Evolutionary conservation across 2,113 vertebrate genomes (phyloP), one percentile per base, ranked within the genome.

Genomic region (Mus pahari): DNA sequence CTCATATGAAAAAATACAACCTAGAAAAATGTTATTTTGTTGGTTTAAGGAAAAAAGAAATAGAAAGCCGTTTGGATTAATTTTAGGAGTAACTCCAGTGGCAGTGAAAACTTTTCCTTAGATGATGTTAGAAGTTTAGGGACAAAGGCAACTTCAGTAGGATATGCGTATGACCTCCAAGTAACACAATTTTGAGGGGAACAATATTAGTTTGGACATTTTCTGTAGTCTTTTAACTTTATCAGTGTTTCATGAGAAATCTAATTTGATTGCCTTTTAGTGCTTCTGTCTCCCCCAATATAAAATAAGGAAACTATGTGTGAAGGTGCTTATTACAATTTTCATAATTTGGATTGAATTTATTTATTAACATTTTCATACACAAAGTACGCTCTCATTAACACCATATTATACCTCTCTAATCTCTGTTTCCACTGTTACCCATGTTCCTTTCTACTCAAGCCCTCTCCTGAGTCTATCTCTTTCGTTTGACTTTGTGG

Each of bases 21-120:
- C 39, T 73, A 86, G 91, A 36, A 62, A 92, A 94, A 90, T 93
- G 48, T 62, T 50, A 50, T 70, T 94, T 91, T 92, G 31, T 78
- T 73, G 22, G 22, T 33, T 68, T 74, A 93, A 89, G 88, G 74
- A 96, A 87, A 45, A 95, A 95, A 94, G 26, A 94, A 91, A 94
- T 81, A 78, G 77, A 39, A 90, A 5, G n/a, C 58, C 73, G 83
- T 97, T 64, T 91, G 68, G 4, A 92, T 95, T 62, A 94, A 78
- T 91, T 94, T 89, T 89, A 39, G 64, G n/a, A 45, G 28, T 82
- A 14, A 75, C 11, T 88, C 20, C 82, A 94, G 36, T 53, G 86
- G 75, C 26, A 90, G 8, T 70, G 48, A 89, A 93, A 62, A 0
- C 17, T 77, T 93, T 92, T 89, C 20, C 28, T 36, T 33, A 70